Evolutionary conservation across 2,113 vertebrate genomes (phyloP).

Genomic region (Xyrauchen texanus): DNA sequence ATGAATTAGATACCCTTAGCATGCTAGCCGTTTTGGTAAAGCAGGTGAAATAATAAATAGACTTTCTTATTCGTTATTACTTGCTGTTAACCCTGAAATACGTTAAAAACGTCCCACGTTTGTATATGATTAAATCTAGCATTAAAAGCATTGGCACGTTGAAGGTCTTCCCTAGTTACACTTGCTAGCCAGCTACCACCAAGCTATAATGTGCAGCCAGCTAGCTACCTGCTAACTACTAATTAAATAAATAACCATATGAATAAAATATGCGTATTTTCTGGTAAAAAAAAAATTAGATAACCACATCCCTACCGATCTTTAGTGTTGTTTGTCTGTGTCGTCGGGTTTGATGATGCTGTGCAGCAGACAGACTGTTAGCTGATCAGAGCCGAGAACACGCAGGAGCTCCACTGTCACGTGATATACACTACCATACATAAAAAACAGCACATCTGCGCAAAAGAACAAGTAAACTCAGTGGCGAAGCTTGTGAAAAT

Average conservation of each 20-base stretch:
- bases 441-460: background rate
- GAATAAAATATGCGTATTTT: background rate
- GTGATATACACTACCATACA: background rate
- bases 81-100: background rate
- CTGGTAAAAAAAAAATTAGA: background rate
- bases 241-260: background rate
- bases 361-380: background rate
- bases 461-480: background rate
- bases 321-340: background rate
- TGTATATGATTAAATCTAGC: background rate
- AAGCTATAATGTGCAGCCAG: background rate
- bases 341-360: background rate
- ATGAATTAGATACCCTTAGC: background rate
- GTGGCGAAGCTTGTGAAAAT: background rate
- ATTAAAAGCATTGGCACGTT: background rate
- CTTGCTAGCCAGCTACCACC: background rate
- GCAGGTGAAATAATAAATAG: background rate
- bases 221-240: background rate
- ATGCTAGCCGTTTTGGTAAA: background rate
- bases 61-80: background rate
- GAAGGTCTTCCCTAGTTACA: background rate
- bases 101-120: background rate
- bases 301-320: conserved; percentile 17
- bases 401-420: conserved; percentile 8
- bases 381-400: background rate